Evolutionary conservation across 2,888 invertebrate species (phyloP), one percentile per base, ranked within the genome.

Genomic region (Parnassius mnemosyne): DNA sequence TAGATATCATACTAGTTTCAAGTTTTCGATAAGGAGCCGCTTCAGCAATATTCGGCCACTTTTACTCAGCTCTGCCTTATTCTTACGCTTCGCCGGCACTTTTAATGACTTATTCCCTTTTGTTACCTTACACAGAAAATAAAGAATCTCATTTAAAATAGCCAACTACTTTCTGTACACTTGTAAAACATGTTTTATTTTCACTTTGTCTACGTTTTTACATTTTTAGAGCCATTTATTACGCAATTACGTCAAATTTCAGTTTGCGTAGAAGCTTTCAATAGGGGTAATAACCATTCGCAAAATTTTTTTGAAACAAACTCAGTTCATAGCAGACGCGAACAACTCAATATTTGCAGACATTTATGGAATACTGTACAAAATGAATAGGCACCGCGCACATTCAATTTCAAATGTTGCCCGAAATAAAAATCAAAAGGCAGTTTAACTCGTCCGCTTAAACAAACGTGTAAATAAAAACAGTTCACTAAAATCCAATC

Each of bases 91-190:
- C 81, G 80, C 79, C 78, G 81, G 79, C 82, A 86, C 81, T 88
- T 89, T 88, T 89, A 89, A 89, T 89, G 87, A 89, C 87, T 89
- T 87, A 85, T 84, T 82, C 78, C 41, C 77, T 79, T 84, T 84
- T 78, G 79, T 78, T n/a, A n/a, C n/a, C 65, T 68, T 63, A 73
- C 69, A 75, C 74, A 72, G 68, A 72, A 76, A 76, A 79, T 77
- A 81, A 79, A 78, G 77, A 80, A 79, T 79, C 75, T 78, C 76
- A 70, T 72, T 74, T 78, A 77, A 72, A 75, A 75, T 74, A 74
- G 74, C 73, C 71, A 71, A 74, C 55, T 64, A 65, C 61, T 34
- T 34, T 5, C 7, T 34, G 7, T 34, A 34, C 5, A 0, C 7
- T 34, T 34, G 34, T 34, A 34, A 34, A 34, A 34, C 34, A 34